Evolutionary conservation across 2,888 invertebrate genomes (phyloP).

Genomic region (Dynastes tityus): DNA sequence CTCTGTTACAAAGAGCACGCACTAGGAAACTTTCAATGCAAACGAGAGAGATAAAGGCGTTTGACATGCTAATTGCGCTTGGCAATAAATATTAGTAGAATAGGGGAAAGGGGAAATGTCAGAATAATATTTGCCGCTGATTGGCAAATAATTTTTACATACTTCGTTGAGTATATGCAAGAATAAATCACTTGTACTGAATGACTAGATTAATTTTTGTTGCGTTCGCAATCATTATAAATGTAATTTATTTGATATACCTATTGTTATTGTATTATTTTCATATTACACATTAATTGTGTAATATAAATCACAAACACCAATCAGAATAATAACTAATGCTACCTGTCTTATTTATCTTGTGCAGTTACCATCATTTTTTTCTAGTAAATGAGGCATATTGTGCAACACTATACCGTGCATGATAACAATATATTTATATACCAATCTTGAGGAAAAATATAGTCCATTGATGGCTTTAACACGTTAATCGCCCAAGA

Average conservation of each 20-base stretch:
- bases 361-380: too few relatives aligned
- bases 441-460: too few relatives aligned
- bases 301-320: too few relatives aligned
- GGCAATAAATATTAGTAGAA: constrained; percentile 39
- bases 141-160: constrained; percentile 34
- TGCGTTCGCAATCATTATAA: not conserved
- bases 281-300: too few relatives aligned
- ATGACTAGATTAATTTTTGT: too few relatives aligned
- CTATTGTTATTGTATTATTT: not conserved
- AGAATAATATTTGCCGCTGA: constrained; percentile 17
- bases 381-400: too few relatives aligned
- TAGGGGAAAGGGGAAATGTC: constrained; percentile 19
- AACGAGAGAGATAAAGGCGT: constrained; percentile 33
- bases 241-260: not conserved
- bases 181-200: not conserved
- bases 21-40: constrained; percentile 21
- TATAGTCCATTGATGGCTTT: too few relatives aligned
- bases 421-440: too few relatives aligned
- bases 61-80: constrained; percentile 28
- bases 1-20: constrained; percentile 26
- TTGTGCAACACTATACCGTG: too few relatives aligned
- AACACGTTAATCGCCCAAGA: too few relatives aligned
- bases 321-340: too few relatives aligned
- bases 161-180: not conserved
- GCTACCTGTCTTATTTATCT: too few relatives aligned